These are phyloP conservation scores for Perccottus glenii DNA, from an alignment of 2,113 vertebrate genomes.

Conservation along the genomic window DNA sequence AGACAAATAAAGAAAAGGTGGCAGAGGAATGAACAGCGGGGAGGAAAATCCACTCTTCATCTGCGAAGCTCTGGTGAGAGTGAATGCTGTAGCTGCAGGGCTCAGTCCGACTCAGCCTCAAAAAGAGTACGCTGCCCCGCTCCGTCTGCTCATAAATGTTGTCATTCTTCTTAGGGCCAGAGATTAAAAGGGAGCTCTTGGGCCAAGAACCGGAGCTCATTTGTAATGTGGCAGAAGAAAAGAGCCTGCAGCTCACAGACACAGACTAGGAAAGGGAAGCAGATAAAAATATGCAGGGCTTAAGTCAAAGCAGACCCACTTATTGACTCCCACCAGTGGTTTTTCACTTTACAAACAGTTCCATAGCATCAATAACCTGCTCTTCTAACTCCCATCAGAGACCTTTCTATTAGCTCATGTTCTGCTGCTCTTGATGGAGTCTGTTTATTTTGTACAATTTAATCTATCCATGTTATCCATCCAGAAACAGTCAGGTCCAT, in stretches of 20 bases:
- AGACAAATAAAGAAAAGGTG: constrained; percentile 52
- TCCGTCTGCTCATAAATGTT: constrained; percentile 61
- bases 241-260: constrained; percentile 37
- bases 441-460: no score
- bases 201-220: constrained; percentile 51
- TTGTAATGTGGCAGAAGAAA: constrained; percentile 44
- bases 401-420: no score
- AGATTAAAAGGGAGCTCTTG: constrained; percentile 63
- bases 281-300: no score
- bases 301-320: no score
- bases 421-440: no score
- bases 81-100: constrained; percentile 39
- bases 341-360: no score
- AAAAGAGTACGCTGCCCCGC: constrained; percentile 39
- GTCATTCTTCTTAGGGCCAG: constrained; percentile 58
- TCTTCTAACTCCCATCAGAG: no score
- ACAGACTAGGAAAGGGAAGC: not conserved
- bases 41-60: constrained; percentile 44
- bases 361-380: no score
- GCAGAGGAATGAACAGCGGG: constrained; percentile 36
- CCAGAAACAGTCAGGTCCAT: no score
- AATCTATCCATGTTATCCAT: no score
- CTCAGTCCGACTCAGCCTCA: constrained; percentile 43
- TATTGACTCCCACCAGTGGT: no score
- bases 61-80: constrained; percentile 24